Evolutionary conservation across 1,140 invertebrate species (phyloP).

Genomic region (Lasioglossum baleicum): DNA sequence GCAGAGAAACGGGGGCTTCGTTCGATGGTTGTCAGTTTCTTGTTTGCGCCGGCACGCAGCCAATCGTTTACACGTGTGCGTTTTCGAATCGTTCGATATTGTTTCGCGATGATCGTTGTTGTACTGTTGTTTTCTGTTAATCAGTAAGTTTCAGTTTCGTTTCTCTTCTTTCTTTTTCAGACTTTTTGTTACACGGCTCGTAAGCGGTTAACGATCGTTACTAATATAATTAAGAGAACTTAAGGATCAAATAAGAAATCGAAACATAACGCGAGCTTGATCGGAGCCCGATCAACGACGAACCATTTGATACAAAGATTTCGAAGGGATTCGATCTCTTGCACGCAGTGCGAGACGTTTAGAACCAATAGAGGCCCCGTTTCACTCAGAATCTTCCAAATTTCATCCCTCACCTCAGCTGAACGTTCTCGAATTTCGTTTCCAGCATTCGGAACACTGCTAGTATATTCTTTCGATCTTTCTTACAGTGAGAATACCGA

Average conservation of each 20-base stretch:
- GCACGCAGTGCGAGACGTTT: not conserved
- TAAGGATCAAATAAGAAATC: not conserved
- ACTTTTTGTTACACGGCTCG: not conserved
- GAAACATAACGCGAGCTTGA: not conserved
- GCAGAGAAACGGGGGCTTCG: not conserved
- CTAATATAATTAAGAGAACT: not conserved
- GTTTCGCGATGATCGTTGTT: too few species aligned
- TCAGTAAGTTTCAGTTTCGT: not conserved
- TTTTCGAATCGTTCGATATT: not conserved
- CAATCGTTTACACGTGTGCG: not conserved
- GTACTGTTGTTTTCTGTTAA: not conserved
- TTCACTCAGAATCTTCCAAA: conserved; percentile 11
- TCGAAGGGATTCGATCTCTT: not conserved
- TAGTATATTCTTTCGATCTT: too few species aligned
- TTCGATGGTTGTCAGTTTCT: not conserved
- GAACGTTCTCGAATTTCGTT: too few species aligned
- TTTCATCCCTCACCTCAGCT: not conserved
- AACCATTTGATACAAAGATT: not conserved
- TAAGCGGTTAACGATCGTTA: not conserved
- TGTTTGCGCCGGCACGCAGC: not conserved
- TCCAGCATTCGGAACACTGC: too few species aligned
- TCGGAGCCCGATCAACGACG: too few species aligned
- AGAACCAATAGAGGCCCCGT: conserved; percentile 11
- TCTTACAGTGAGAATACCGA: too few species aligned
- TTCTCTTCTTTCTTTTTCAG: not conserved